Conservation (phyloP, 1,140 invertebrate species). For the Macrocentrus cingulum region DNA sequence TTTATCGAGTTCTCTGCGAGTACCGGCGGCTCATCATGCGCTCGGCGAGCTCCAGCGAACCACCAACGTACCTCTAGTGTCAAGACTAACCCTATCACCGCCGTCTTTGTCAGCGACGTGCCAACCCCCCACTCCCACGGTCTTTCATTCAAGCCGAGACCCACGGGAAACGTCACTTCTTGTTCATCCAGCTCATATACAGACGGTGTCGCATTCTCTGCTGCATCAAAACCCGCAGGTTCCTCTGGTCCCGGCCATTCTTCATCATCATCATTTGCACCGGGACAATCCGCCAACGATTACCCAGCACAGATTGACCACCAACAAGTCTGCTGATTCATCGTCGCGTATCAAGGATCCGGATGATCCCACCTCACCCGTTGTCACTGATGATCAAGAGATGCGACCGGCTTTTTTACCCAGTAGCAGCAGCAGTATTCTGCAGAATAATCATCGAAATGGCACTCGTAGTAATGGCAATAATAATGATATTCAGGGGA, state of each 20-base stretch:
- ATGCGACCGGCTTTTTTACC: slow-evolving; percentile 17
- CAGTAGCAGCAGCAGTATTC: slow-evolving; percentile 28
- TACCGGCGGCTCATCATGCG: slow-evolving; percentile 32
- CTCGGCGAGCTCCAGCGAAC: slow-evolving; percentile 43
- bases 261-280: slow-evolving; percentile 34
- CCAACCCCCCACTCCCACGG: slow-evolving; percentile 37
- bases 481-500: slow-evolving; percentile 64
- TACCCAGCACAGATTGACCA: background rate
- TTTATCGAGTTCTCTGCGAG: slow-evolving; percentile 15
- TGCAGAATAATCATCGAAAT: slow-evolving; percentile 33
- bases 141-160: slow-evolving; percentile 44
- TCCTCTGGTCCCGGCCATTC: slow-evolving; percentile 39
- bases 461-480: slow-evolving; percentile 61
- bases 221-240: slow-evolving; percentile 40
- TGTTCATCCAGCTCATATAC: slow-evolving; percentile 32
- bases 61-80: slow-evolving; percentile 48
- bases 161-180: slow-evolving; percentile 40
- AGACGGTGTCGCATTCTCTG: slow-evolving; percentile 33
- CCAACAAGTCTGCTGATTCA: slow-evolving; percentile 1
- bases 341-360: background rate
- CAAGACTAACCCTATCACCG: slow-evolving; percentile 51
- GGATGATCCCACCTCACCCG: slow-evolving; percentile 38
- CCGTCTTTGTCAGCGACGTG: slow-evolving; percentile 48
- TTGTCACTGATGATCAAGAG: slow-evolving; percentile 32
- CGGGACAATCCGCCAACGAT: background rate